A percentile compares a stretch with the other conserved stretches of the same genome.
These are phyloP conservation scores for Piprites chloris DNA, from an alignment of 2,113 vertebrate genomes.

Conservation along the genomic window DNA sequence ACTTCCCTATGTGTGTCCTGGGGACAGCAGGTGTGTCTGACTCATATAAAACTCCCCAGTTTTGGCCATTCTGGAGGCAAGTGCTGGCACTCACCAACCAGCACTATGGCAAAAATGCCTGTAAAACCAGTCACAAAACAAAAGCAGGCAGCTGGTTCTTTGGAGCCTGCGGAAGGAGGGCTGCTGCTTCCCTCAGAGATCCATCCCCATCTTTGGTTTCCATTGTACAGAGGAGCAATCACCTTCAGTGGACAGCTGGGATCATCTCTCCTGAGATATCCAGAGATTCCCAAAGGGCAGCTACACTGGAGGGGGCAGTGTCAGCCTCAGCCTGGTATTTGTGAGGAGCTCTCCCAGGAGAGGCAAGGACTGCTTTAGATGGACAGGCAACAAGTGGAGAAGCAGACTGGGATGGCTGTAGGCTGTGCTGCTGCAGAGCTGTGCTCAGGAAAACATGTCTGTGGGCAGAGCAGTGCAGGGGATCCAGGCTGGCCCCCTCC, in stretches of 20 bases:
- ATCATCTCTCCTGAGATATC: neutral
- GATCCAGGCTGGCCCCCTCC: neutral
- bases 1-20: neutral
- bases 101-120: neutral
- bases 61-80: neutral
- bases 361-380: neutral
- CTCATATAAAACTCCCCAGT: neutral
- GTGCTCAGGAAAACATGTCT: accelerated
- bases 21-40: neutral
- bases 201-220: constrained; percentile 33
- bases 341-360: neutral
- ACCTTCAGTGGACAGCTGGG: neutral
- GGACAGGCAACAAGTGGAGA: neutral
- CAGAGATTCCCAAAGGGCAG: neutral
- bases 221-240: neutral
- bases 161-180: neutral
- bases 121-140: neutral
- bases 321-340: neutral
- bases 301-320: neutral
- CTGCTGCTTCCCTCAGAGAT: neutral
- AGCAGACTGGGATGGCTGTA: neutral
- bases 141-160: neutral
- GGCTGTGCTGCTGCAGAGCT: neutral
- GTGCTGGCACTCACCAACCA: neutral
- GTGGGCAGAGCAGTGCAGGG: neutral